A percentile compares a stretch with the other conserved stretches of the same genome.
Conservation (phyloP, 1,140 invertebrate genomes). For the Sminthurinus signatus region DNA sequence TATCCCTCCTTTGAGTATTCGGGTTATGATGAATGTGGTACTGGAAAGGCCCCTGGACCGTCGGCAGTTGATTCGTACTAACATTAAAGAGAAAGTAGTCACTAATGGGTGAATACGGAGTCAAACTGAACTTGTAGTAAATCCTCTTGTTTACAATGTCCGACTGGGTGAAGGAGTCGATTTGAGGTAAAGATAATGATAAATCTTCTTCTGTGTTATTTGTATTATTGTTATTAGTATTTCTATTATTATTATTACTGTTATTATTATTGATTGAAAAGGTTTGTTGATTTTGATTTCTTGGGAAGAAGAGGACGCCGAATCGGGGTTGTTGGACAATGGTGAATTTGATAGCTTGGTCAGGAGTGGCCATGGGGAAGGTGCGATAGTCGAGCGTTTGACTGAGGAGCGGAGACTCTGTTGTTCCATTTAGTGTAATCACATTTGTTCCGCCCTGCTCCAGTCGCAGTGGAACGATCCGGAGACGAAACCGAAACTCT, state of each 20-base stretch:
- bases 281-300: too few relatives aligned
- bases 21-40: constrained; percentile 29
- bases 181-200: neutral
- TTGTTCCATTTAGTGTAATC: constrained; percentile 32
- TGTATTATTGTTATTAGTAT: constrained; percentile 13
- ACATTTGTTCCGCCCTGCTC: constrained; percentile 26
- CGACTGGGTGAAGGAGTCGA: constrained; percentile 30
- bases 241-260: neutral
- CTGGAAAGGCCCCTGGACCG: constrained; percentile 31
- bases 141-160: constrained; percentile 27
- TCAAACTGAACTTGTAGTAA: constrained; percentile 33
- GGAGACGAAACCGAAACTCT: constrained; percentile 40
- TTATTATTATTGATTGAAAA: neutral
- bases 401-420: constrained; percentile 19
- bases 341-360: constrained; percentile 32
- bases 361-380: constrained; percentile 29
- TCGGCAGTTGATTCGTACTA: constrained; percentile 23
- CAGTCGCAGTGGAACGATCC: constrained; percentile 36
- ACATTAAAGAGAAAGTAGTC: constrained; percentile 39
- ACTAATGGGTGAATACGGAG: constrained; percentile 32
- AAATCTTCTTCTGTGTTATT: neutral
- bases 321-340: constrained; percentile 29
- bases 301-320: constrained; percentile 24
- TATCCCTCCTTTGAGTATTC: neutral
- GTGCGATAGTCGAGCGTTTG: constrained; percentile 34